phyloP scores from a whole-genome alignment of 2,797 vertebrate genomes.

The Oceanodroma leucorhoa region DNA sequence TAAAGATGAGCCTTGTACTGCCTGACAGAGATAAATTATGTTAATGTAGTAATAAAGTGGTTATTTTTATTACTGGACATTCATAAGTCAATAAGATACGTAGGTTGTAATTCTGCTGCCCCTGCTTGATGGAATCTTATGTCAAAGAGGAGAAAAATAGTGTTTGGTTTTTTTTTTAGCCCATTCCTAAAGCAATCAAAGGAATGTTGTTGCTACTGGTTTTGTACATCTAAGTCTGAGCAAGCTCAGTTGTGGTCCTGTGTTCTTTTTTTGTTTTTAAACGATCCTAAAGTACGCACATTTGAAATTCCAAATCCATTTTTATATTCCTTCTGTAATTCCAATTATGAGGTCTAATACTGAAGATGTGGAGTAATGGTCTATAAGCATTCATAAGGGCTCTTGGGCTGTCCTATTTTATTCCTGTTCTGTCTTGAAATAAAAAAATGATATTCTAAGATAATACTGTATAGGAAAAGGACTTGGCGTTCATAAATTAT shows the following conservation, averaged over 20 bases:
- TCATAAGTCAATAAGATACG: neutral
- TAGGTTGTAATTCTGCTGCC: neutral
- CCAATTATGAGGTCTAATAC: neutral
- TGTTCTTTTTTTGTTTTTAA: neutral
- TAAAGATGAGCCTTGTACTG: neutral
- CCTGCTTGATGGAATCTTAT: neutral
- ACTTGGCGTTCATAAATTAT: neutral
- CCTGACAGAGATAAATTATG: neutral
- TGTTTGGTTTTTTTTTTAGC: neutral
- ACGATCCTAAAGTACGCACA: neutral
- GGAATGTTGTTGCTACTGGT: neutral
- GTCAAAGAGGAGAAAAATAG: neutral
- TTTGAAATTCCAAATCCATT: neutral
- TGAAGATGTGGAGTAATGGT: neutral
- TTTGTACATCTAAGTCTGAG: neutral
- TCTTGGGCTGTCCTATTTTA: neutral
- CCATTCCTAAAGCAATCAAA: neutral
- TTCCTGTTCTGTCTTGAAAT: neutral
- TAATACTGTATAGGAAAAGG: neutral
- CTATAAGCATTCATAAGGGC: neutral
- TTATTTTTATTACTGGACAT: neutral
- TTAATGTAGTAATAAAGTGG: neutral
- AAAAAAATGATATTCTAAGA: rapidly evolving
- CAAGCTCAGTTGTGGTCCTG: neutral
- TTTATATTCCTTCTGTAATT: neutral